These are phyloP conservation scores for Xenopus borealis DNA, from an alignment of 2,113 vertebrate genomes.

Conservation along the genomic window DNA sequence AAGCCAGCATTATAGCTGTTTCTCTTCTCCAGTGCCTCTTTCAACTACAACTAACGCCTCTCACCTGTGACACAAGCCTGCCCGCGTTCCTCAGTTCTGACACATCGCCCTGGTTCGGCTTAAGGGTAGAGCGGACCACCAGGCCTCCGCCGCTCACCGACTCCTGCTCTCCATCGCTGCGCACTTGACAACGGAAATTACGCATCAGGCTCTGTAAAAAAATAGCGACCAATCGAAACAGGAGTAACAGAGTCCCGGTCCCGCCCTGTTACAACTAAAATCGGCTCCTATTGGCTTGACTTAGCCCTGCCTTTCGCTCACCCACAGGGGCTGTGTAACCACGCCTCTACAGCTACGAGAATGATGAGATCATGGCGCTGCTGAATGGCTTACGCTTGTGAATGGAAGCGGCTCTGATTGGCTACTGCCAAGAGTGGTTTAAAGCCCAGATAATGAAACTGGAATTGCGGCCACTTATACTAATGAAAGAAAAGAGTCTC, in stretches of 20 bases:
- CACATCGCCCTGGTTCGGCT: conserved; percentile 12
- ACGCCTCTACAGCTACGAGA: not conserved
- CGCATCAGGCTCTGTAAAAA: not conserved
- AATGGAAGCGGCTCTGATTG: conserved; percentile 32
- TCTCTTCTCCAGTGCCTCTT: too few species aligned
- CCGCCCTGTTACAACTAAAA: not conserved
- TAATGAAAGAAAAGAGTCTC: not conserved
- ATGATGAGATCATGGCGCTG: conserved; percentile 11
- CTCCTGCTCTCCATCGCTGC: conserved; percentile 37
- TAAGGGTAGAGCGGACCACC: not conserved
- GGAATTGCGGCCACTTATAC: not conserved
- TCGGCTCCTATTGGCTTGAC: not conserved
- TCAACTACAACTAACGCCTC: not conserved
- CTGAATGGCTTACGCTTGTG: conserved; percentile 16
- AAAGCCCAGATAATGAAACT: not conserved
- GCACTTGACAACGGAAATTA: conserved; percentile 44
- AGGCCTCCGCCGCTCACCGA: conserved; percentile 30
- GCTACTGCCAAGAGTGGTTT: conserved; percentile 3
- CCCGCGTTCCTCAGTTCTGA: not conserved
- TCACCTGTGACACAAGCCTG: conserved; percentile 10
- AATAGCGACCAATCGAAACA: not conserved
- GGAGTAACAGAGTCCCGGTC: not conserved
- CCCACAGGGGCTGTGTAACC: not conserved
- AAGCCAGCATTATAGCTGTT: too few species aligned
- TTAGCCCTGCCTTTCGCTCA: not conserved